Base-by-base conservation (phyloP, 1,140 invertebrate genomes). In the Aphelinus certus region DNA sequence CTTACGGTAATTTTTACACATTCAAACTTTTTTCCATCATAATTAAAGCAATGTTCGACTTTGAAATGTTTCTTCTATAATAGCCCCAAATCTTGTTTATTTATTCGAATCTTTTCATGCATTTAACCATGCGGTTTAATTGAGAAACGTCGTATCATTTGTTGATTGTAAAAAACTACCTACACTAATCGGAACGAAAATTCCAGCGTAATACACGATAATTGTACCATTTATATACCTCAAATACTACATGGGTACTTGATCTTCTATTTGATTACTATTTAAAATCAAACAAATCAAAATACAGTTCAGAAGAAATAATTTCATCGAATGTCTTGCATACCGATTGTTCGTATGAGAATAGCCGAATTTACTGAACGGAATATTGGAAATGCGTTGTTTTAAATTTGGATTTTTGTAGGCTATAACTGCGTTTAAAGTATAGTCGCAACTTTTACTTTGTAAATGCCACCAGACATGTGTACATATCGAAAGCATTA, bases 401-500 rank as follows among this genome's bases (percentile, higher is more conserved):
- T 75, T 69, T 67, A 73, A 62, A 73, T 47, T 58, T 65, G 65
- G 58, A 60, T 6, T 58, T 73, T 57, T 51, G 5, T 51, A 64
- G 49, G 10, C 46, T 65, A 56, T 79, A 75, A 73, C 76, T 66
- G 78, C 73, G 71, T 81, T 83, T 82, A 82, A 80, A 78, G 61
- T 63, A 77, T 81, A 82, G 71, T 58, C 70, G 73, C 76, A 80
- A 81, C 51, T 80, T 83, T 78, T 80, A 81, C 77, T 80, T 77
- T 79, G 73, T 82, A 80, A 82, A 83, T 80, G 74, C 61, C 72
- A 74, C 49, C 49, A 62, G 9, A 62, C n/a, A 74, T 53, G 43
- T 85, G 81, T 85, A 83, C 73, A 83, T 84, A 85, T 79, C 72
- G 79, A 76, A 78, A 78, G 83, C 77, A 78, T 77, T 61, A 67